Evolutionary conservation across 23 tunicate species (phyloP).

Genomic region (Ascidia mentula): DNA sequence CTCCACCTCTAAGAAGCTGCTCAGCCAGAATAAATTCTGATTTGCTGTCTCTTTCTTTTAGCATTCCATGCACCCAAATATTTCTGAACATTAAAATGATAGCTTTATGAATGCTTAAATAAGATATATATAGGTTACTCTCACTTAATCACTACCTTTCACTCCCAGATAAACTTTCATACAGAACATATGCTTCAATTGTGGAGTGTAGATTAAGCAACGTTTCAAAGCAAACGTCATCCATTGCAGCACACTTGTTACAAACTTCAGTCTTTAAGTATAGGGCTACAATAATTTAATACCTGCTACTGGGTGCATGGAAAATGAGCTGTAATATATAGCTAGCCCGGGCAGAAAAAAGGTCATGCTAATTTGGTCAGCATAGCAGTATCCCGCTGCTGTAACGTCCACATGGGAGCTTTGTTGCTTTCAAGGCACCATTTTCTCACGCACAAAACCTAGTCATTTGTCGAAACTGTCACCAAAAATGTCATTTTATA

Average conservation of each 20-base stretch:
- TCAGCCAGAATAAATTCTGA: constrained; percentile 23
- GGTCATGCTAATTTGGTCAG: too few relatives aligned
- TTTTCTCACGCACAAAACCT: too few relatives aligned
- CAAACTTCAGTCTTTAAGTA: neutral
- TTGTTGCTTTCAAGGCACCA: too few relatives aligned
- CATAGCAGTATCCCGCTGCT: too few relatives aligned
- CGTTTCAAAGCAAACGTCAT: constrained; percentile 17
- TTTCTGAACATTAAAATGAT: constrained; percentile 14
- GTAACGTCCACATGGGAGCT: too few relatives aligned
- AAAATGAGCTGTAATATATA: too few relatives aligned
- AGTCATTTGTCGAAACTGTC: too few relatives aligned
- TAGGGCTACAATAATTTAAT: too few relatives aligned
- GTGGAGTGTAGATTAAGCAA: constrained; percentile 11
- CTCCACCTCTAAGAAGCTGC: constrained; percentile 14
- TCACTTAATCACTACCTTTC: constrained; percentile 9
- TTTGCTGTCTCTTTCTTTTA: neutral
- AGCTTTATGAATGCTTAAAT: neutral
- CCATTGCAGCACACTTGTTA: constrained; percentile 9
- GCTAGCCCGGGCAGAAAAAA: too few relatives aligned
- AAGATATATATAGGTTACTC: constrained; percentile 11
- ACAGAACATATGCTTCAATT: constrained; percentile 15
- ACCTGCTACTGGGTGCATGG: too few relatives aligned
- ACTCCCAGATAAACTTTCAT: constrained; percentile 19
- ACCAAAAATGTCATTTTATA: too few relatives aligned
- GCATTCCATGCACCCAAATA: constrained; percentile 27